Evolutionary conservation across 1,140 invertebrate genomes (phyloP).

Genomic region (Galendromus occidentalis): DNA sequence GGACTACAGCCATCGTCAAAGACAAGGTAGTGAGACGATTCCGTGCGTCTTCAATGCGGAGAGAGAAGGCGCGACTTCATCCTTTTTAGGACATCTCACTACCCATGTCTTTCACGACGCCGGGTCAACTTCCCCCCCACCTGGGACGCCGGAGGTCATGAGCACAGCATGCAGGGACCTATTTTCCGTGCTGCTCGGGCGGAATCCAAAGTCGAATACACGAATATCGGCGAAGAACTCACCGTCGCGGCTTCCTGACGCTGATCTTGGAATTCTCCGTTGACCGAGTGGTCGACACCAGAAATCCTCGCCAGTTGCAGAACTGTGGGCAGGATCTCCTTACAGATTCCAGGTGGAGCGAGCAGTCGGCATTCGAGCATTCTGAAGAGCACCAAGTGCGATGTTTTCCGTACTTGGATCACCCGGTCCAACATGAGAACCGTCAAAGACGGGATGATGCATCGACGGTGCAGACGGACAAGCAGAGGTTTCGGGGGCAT

Average conservation of each 20-base stretch:
- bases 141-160: no score
- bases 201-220: no score
- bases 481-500: background rate
- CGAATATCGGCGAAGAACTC: constrained; percentile 18
- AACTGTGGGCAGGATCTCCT: constrained; percentile 26
- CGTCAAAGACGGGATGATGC: background rate
- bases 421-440: background rate
- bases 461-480: background rate
- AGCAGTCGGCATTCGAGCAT: constrained; percentile 25
- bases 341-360: constrained; percentile 26
- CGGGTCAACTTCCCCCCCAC: no score
- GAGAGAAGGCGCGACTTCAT: background rate
- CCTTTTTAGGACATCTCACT: constrained; percentile 31
- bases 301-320: constrained; percentile 24
- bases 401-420: constrained; percentile 28
- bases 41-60: background rate
- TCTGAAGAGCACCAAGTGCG: constrained; percentile 27
- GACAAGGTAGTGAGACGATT: constrained; percentile 35
- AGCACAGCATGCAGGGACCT: no score
- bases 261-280: constrained; percentile 27
- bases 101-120: constrained; percentile 37
- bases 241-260: constrained; percentile 29
- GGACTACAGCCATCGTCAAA: constrained; percentile 25
- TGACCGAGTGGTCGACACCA: background rate
- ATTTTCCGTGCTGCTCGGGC: no score